Percentiles rank a stretch among this genome's conserved stretches.
Conservation (phyloP, 1,140 invertebrate genomes). For the Zaprionus capensis region DNA sequence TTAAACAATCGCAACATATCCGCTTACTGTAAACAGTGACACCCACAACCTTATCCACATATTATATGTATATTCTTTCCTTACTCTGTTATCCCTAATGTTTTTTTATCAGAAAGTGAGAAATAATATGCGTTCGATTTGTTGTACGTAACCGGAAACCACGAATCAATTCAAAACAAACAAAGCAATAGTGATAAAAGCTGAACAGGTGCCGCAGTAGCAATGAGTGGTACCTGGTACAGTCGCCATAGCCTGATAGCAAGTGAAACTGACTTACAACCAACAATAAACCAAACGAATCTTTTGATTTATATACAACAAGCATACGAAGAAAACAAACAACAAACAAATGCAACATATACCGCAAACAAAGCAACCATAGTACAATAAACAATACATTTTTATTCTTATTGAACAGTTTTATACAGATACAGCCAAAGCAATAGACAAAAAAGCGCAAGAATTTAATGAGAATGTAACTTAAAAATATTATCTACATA, state of each 20-base stretch:
- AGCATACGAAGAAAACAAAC: constrained; percentile 19
- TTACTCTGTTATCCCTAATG: constrained; percentile 12
- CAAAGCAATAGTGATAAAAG: constrained; percentile 78
- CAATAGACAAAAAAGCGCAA: constrained; percentile 44
- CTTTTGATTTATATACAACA: constrained; percentile 66
- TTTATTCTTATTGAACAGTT: constrained; percentile 70
- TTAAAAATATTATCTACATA: constrained; percentile 14
- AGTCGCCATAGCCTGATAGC: constrained; percentile 55
- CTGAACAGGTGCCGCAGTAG: constrained; percentile 16
- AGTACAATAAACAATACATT: constrained; percentile 78
- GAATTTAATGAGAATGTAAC: constrained; percentile 15
- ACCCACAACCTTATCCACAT: background rate
- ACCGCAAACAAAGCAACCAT: constrained; percentile 75
- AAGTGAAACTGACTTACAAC: constrained; percentile 43
- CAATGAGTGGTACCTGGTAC: background rate
- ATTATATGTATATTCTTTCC: constrained; percentile 19
- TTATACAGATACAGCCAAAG: constrained; percentile 63
- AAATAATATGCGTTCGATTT: constrained; percentile 34
- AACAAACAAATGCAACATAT: constrained; percentile 66
- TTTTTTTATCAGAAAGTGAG: constrained; percentile 66
- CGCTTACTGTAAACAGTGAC: constrained; percentile 20
- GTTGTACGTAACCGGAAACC: constrained; percentile 47
- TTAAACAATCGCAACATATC: constrained; percentile 54
- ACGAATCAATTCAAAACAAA: constrained; percentile 51
- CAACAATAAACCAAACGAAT: constrained; percentile 69